Evolutionary conservation across 2,797 vertebrate genomes (phyloP), one percentile per base, ranked within the genome.

Genomic region (Cheirogaleus major): DNA sequence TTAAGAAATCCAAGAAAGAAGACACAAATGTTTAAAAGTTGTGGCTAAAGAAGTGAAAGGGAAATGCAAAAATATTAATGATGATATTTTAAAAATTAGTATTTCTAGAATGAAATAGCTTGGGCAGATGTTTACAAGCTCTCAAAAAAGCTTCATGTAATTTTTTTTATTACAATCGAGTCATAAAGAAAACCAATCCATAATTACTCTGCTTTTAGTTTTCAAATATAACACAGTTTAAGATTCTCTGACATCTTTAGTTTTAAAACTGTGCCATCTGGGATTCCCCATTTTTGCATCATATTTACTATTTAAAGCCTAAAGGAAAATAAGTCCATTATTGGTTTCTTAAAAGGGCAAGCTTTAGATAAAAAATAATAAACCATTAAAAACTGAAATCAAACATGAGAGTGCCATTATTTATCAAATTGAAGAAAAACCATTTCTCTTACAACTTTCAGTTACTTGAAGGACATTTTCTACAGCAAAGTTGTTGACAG

Each of bases 1-100:
- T 98, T 98, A 97, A 97, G 98, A 97, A 98, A 98, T 97, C 96
- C 98, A 97, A 98, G 97, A 97, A 97, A 83, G 89, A 98, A 99
- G 98, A 97, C 95, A 93, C 84, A 95, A 78, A 89, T 96, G 95
- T 98, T 98, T 89, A 82, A 90, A 95, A 97, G 89, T 96, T 38
- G 85, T 96, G 95, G 91, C 97, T 96, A 96, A 98, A 95, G 91
- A 98, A 95, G 96, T 97, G 95, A 93, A 91, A 94, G 78, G 18
- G 57, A 38, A 17, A 61, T 84, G 92, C 90, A 98, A 91, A 97
- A 97, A 97, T 87, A 93, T 57, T 93, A 95, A 85, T 69, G 83
- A 79, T 57, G 38, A 30, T 95, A 78, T 83, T 89, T 70, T 80
- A 38, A 69, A 65, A 89, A 81, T 96, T 89, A 91, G 84, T 93